These are phyloP conservation scores for Onychomys torridus DNA, from an alignment of 2,797 vertebrate species.

Conservation along the genomic window DNA sequence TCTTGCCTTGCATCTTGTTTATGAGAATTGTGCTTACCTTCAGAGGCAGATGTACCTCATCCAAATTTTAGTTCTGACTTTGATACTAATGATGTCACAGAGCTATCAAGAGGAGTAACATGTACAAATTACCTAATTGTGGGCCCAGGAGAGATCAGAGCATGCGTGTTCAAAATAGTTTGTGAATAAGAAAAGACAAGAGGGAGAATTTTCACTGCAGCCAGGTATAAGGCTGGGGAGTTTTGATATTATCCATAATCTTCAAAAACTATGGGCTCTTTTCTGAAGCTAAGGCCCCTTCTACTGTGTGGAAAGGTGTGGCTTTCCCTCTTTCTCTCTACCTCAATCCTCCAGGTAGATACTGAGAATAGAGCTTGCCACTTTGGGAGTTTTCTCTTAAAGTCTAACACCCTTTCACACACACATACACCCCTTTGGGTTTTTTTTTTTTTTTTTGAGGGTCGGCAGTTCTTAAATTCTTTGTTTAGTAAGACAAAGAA, in stretches of 20 bases:
- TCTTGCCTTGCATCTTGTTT: not conserved
- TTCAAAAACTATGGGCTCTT: not conserved
- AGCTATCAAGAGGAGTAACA: not conserved
- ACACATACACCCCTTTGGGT: too few relatives aligned
- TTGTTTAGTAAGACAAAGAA: not conserved
- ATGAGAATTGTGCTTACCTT: not conserved
- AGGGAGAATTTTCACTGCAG: not conserved
- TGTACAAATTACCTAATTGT: not conserved
- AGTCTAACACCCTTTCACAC: not conserved
- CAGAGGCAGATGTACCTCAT: not conserved
- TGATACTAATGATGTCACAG: not conserved
- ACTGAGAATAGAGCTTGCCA: too few relatives aligned
- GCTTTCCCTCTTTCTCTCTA: not conserved
- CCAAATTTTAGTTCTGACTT: not conserved
- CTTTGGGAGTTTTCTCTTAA: not conserved
- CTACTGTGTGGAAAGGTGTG: not conserved
- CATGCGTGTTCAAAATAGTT: not conserved
- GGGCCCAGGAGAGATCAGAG: not conserved
- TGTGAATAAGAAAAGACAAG: not conserved
- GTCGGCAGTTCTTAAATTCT: not conserved
- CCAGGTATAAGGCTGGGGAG: rapidly evolving
- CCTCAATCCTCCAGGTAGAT: not conserved
- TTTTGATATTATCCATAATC: too few relatives aligned
- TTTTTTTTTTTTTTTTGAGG: too few relatives aligned
- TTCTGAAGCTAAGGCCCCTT: not conserved